These are phyloP conservation scores for Stylophora pistillata DNA, from an alignment of 64 coral and sea anemone genomes.

Conservation along the genomic window DNA sequence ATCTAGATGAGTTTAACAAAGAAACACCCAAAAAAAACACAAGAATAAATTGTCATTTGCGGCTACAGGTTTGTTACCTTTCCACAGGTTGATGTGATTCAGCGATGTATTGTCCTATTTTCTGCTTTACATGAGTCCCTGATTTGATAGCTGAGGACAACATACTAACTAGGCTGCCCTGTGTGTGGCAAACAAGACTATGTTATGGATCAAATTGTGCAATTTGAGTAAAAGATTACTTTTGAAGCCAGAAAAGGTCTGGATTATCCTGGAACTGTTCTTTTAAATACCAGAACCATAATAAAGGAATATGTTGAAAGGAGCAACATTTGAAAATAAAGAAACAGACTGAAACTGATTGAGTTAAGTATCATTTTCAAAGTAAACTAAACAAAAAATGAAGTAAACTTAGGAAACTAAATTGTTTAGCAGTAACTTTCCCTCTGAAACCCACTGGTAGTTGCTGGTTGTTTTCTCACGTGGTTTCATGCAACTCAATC, in stretches of 20 bases:
- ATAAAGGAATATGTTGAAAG: not conserved
- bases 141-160: constrained; percentile 85
- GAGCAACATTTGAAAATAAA: not conserved
- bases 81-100: constrained; percentile 91
- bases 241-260: too few relatives aligned
- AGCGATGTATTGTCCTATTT: constrained; percentile 85
- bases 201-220: too few relatives aligned
- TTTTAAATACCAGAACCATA: too few relatives aligned
- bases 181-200: not conserved
- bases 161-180: constrained; percentile 85
- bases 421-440: too few relatives aligned
- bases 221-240: too few relatives aligned
- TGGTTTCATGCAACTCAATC: not conserved
- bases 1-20: not conserved
- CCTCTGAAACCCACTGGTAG: too few relatives aligned
- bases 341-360: too few relatives aligned
- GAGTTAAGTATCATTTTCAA: too few relatives aligned
- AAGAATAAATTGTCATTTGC: too few relatives aligned
- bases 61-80: constrained; percentile 47
- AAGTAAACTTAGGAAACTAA: too few relatives aligned
- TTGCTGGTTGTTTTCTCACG: not conserved
- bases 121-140: constrained; percentile 92
- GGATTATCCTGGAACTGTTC: too few relatives aligned
- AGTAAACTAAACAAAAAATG: too few relatives aligned
- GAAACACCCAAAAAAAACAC: not conserved